Base-by-base conservation (phyloP, 2,797 vertebrate genomes). In the Spizella passerina region DNA sequence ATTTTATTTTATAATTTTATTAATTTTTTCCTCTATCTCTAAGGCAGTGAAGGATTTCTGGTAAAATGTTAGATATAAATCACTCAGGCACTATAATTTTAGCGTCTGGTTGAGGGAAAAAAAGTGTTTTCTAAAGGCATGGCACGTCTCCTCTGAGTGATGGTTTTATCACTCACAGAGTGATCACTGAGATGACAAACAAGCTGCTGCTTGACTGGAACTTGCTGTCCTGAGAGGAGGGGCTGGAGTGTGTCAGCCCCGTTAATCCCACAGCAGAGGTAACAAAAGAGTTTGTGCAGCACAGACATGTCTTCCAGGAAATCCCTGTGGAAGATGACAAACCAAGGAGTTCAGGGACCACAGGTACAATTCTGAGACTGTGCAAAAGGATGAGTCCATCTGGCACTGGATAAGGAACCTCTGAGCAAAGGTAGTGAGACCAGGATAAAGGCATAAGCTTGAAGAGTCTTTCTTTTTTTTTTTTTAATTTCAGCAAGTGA, bases 131-230 rank as follows among this genome's bases (percentile, higher is more conserved):
- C 69, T 55, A n/a, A 71, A 90, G 66, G 23, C 14, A 75, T 76
- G 47, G 10, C 21, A 65, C 39, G 29, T 64, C 38, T 77, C 17
- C 21, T 30, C 19, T 91, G 83, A 73, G 12, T 41, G 66, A 66
- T 14, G 39, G 34, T 15, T 84, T 71, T 83, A 46, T 88, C 89
- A 88, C 26, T 89, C 86, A 79, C 9, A 57, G 53, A 52, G 52
- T n/a, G 59, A 77, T 77, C 65, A 36, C 38, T 24, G 56, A 61
- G 49, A 44, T 29, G 57, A 77, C 50, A 82, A 94, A 94, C 81
- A 90, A 94, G 86, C 88, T 95, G 88, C 78, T 91, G 77, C 86
- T 82, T 90, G 91, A 94, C 91, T 52, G 66, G 69, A 86, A 69
- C 72, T 86, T 60, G 50, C 59, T 91, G 88, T 89, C 77, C 60